Conservation (phyloP, 2,113 vertebrate species). For the Motacilla tschutschensis region DNA sequence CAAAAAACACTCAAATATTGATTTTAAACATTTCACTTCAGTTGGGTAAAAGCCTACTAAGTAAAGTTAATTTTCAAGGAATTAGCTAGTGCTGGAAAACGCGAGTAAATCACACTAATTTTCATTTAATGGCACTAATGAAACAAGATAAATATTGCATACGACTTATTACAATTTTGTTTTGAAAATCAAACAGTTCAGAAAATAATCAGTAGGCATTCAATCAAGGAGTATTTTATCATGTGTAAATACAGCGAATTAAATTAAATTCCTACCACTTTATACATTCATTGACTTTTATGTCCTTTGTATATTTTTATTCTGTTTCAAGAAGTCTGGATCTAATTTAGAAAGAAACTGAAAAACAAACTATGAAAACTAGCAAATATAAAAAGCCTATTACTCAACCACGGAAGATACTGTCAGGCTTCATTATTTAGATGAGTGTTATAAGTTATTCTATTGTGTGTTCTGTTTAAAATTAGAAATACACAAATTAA, state of each 20-base stretch:
- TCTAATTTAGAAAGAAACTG: constrained; percentile 58
- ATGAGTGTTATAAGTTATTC: constrained; percentile 50
- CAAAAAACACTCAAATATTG: constrained; percentile 60
- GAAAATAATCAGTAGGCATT: constrained; percentile 54
- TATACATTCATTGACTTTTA: constrained; percentile 42
- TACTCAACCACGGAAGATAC: constrained; percentile 52
- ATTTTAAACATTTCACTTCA: constrained; percentile 69
- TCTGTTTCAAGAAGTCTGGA: constrained; percentile 43
- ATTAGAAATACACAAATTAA: constrained; percentile 60
- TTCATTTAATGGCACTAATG: constrained; percentile 51
- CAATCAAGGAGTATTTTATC: constrained; percentile 26
- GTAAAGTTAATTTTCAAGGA: constrained; percentile 63
- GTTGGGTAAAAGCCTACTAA: constrained; percentile 52
- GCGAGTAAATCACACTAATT: constrained; percentile 37
- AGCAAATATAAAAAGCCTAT: constrained; percentile 53
- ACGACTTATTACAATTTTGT: constrained; percentile 58
- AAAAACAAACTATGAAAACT: constrained; percentile 53
- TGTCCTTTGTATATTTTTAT: constrained; percentile 32
- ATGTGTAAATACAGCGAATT: constrained; percentile 26
- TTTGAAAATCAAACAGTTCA: constrained; percentile 59
- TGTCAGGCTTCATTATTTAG: constrained; percentile 61
- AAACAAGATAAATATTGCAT: constrained; percentile 64
- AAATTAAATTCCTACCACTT: constrained; percentile 46
- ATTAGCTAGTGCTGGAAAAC: constrained; percentile 49
- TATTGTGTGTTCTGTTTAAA: constrained; percentile 48